phyloP scores from a whole-genome alignment of 1,140 invertebrate genomes.

The Semibalanus balanoides region DNA sequence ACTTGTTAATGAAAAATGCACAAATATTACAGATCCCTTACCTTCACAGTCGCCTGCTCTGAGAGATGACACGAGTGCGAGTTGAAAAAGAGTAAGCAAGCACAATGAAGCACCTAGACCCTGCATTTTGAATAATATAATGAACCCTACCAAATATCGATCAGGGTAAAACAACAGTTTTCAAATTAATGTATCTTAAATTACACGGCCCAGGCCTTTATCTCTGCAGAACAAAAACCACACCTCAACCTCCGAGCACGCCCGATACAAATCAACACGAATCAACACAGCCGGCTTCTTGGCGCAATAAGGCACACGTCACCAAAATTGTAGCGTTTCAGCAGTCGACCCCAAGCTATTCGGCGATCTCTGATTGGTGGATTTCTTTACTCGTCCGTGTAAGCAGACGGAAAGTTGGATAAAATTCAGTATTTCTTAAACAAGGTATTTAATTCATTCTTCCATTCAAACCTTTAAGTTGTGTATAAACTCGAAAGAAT shows the following conservation, averaged over 20 bases:
- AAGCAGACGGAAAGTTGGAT: neutral
- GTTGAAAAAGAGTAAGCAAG: neutral
- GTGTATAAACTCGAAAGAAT: no score
- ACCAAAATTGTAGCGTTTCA: neutral
- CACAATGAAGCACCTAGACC: neutral
- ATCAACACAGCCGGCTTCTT: neutral
- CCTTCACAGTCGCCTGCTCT: constrained; percentile 36
- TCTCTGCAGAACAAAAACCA: no score
- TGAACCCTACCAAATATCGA: no score
- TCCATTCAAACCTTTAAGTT: no score
- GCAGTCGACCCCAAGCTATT: neutral
- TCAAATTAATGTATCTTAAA: no score
- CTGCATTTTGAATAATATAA: neutral
- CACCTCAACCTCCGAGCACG: no score
- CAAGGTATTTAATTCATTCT: no score
- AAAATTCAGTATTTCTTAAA: no score
- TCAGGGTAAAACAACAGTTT: no score
- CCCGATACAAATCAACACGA: neutral
- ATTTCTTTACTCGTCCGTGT: neutral
- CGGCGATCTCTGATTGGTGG: neutral
- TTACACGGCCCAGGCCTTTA: no score
- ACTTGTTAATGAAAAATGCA: no score
- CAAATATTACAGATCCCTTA: no score
- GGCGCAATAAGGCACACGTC: neutral
- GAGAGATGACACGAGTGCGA: constrained; percentile 15